Conservation (phyloP, 1,140 invertebrate species). For the Panagrolaimus sp. region DNA sequence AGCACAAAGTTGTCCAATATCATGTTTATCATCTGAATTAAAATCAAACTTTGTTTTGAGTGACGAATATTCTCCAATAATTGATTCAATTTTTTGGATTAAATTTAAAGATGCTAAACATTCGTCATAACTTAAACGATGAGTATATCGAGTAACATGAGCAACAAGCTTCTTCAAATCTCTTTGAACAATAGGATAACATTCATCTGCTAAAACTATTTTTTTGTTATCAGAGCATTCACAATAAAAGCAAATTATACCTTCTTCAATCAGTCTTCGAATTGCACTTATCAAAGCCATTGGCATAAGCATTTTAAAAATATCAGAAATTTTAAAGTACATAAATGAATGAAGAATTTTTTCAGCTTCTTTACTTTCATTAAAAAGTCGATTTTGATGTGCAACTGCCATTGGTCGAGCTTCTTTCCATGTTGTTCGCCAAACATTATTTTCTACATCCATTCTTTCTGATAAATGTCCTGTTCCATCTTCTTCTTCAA, state of each 20-base stretch:
- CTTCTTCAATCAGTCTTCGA: constrained; percentile 15
- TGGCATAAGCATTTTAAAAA: constrained; percentile 26
- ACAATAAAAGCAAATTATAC: too few relatives aligned
- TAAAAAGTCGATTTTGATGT: constrained; percentile 82
- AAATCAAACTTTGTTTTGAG: constrained; percentile 1
- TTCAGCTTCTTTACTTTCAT: constrained; percentile 87
- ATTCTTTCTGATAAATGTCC: constrained; percentile 80
- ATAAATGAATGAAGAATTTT: constrained; percentile 63
- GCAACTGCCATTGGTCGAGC: constrained; percentile 78
- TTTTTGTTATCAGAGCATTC: too few relatives aligned
- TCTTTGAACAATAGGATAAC: background rate
- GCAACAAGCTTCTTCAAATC: background rate
- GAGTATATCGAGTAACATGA: background rate
- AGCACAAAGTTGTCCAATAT: background rate
- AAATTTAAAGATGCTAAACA: background rate
- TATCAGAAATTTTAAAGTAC: constrained; percentile 22
- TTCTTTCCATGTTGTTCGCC: constrained; percentile 77
- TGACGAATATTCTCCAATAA: background rate
- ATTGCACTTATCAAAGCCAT: constrained; percentile 20
- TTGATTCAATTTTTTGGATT: background rate
- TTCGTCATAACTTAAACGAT: background rate
- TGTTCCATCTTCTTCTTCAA: constrained; percentile 62
- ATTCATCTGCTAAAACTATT: background rate
- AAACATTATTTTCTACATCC: constrained; percentile 84
- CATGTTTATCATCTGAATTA: background rate